These are phyloP conservation scores for Hypothenemus hampei DNA, from an alignment of 1,140 invertebrate genomes.

Conservation along the genomic window DNA sequence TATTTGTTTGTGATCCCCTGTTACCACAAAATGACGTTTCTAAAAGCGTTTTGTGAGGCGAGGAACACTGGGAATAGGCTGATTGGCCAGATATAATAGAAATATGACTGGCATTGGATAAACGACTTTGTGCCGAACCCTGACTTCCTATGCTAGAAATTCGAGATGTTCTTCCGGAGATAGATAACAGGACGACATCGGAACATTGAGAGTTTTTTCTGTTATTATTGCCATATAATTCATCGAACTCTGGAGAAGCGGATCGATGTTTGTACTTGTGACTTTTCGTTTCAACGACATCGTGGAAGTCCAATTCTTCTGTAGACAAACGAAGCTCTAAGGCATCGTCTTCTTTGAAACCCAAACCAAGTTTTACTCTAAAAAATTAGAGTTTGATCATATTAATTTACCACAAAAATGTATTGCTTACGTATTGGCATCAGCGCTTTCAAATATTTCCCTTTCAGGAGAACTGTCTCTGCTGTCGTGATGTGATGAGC, in stretches of 20 bases:
- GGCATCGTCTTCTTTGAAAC: conserved; percentile 72
- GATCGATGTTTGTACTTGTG: conserved; percentile 45
- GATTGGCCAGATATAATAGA: conserved; percentile 66
- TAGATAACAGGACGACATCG: conserved; percentile 71
- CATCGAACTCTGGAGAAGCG: conserved; percentile 38
- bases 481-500: conserved; percentile 79
- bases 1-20: conserved; percentile 56
- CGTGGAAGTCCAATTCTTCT: conserved; percentile 76
- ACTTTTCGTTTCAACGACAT: conserved; percentile 52
- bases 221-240: conserved; percentile 18
- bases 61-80: conserved; percentile 68
- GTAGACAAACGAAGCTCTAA: conserved; percentile 77
- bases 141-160: conserved; percentile 71
- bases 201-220: conserved; percentile 70
- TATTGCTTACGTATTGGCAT: conserved; percentile 15
- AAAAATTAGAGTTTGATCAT: neutral
- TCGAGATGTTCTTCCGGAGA: conserved; percentile 75
- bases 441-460: conserved; percentile 53
- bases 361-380: conserved; percentile 47
- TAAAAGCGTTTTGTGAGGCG: conserved; percentile 80
- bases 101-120: conserved; percentile 51
- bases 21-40: conserved; percentile 86
- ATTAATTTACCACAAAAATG: neutral
- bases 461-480: conserved; percentile 74
- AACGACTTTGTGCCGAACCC: conserved; percentile 55